Evolutionary conservation across 2,888 invertebrate genomes (phyloP).

Genomic region (Chloroclystis v-ata): DNA sequence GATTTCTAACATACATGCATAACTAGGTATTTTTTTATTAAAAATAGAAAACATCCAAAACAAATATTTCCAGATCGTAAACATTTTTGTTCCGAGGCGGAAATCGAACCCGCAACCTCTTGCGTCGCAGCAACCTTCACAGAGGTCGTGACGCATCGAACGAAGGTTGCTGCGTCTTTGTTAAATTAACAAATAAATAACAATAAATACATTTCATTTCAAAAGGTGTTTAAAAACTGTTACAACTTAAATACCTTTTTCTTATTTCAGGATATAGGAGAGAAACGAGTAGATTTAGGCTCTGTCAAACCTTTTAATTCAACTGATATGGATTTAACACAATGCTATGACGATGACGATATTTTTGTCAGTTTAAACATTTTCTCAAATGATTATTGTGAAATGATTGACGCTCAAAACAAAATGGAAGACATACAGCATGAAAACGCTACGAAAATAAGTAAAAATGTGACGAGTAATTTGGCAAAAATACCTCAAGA

Average conservation of each 20-base stretch:
- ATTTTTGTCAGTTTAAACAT: neutral
- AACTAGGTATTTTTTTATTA: neutral
- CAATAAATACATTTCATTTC: no score
- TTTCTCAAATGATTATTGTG: neutral
- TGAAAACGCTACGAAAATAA: neutral
- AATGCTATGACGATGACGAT: conserved; percentile 4
- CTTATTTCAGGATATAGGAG: conserved; percentile 6
- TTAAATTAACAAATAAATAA: no score
- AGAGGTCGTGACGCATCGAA: no score
- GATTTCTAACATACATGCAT: neutral
- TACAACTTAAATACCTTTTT: no score
- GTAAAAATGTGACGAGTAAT: neutral
- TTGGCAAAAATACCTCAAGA: neutral
- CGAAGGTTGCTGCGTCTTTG: no score
- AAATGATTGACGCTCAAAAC: neutral
- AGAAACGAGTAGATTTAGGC: neutral
- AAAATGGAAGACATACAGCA: neutral
- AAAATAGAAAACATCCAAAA: no score
- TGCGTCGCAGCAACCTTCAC: no score
- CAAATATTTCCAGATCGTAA: no score
- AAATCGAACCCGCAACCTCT: no score
- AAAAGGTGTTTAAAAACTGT: no score
- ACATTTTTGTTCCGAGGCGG: no score
- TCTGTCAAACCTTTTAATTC: conserved; percentile 6
- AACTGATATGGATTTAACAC: conserved; percentile 10